phyloP scores from a whole-genome alignment of 2,113 vertebrate species.

The Strix aluco region DNA sequence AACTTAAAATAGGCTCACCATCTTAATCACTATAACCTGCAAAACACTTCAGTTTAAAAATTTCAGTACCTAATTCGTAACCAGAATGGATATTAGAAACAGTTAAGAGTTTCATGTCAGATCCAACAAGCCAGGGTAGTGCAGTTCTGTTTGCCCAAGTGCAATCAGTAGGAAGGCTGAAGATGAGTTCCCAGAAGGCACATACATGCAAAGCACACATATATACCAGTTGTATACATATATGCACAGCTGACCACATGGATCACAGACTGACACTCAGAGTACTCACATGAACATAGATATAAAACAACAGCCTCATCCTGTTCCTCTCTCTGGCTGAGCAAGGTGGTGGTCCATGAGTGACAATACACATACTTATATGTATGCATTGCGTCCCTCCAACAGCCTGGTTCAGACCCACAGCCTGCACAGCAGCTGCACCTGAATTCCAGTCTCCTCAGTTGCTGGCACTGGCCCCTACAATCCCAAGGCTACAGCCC shows the following conservation, averaged over 20 bases:
- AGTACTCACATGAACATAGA: no score
- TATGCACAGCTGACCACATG: accelerated
- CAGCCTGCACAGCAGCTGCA: background rate
- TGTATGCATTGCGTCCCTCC: accelerated
- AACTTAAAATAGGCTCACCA: background rate
- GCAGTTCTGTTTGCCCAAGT: background rate
- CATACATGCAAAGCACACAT: background rate
- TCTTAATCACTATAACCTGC: background rate
- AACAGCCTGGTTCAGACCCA: background rate
- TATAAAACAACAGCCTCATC: background rate
- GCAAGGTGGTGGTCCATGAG: accelerated
- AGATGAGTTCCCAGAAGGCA: background rate
- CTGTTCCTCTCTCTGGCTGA: background rate
- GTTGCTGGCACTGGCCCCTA: background rate
- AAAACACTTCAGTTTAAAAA: background rate
- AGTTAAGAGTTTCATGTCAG: background rate
- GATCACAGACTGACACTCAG: background rate
- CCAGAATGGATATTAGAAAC: background rate
- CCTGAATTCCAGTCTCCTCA: background rate
- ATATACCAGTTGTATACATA: accelerated
- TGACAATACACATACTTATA: accelerated
- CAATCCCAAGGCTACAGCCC: background rate
- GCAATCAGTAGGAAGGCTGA: background rate
- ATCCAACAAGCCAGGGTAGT: background rate
- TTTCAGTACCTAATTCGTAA: background rate